Evolutionary conservation across 2,113 vertebrate species (phyloP).

Genomic region (Cathartes aura): DNA sequence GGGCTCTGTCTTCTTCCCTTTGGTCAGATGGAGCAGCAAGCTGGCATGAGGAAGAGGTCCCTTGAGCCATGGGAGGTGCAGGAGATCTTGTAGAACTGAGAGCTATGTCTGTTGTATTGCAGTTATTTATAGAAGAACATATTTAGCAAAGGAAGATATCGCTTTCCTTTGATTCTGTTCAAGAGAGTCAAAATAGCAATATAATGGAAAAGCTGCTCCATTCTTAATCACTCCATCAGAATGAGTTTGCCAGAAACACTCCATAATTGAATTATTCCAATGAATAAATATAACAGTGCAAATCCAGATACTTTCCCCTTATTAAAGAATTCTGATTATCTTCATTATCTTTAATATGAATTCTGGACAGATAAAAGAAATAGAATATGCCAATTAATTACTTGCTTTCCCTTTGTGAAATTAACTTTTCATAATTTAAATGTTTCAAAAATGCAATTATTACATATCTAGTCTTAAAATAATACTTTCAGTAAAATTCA

Average conservation of each 20-base stretch:
- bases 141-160: background rate
- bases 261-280: background rate
- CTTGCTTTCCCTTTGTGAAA: background rate
- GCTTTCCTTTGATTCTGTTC: background rate
- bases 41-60: background rate
- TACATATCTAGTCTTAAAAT: background rate
- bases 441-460: background rate
- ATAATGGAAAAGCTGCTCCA: background rate
- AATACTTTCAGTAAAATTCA: background rate
- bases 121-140: background rate
- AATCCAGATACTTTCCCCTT: background rate
- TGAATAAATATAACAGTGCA: background rate
- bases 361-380: background rate
- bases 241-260: background rate
- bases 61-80: background rate
- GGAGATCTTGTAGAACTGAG: background rate
- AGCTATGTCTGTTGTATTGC: background rate
- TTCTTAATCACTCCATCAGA: background rate
- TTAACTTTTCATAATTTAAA: background rate
- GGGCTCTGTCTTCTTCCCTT: background rate
- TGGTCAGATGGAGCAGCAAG: background rate
- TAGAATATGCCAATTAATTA: background rate
- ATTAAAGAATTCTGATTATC: background rate
- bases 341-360: background rate
- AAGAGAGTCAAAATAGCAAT: background rate